These are phyloP conservation scores for Agelaius tricolor DNA, from an alignment of 2,113 vertebrate genomes.

Conservation along the genomic window DNA sequence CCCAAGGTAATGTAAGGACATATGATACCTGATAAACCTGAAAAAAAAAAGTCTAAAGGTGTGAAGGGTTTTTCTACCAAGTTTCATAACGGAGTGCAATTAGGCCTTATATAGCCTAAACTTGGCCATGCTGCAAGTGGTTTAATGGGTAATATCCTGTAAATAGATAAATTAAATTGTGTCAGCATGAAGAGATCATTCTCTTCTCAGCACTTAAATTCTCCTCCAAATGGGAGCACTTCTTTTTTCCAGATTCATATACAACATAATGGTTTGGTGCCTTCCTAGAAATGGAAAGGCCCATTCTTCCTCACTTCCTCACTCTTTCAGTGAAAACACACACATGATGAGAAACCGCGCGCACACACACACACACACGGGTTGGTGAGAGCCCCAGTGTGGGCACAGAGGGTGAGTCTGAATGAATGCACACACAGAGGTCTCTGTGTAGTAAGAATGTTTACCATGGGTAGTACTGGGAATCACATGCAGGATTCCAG, in stretches of 20 bases:
- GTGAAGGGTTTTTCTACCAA: neutral
- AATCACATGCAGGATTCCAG: neutral
- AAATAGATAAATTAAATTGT: neutral
- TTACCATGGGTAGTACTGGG: neutral
- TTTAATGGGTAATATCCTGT: neutral
- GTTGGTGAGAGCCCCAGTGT: neutral
- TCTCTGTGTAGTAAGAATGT: neutral
- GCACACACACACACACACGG: neutral
- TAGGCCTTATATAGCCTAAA: neutral
- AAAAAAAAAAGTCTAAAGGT: neutral
- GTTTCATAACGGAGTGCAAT: neutral
- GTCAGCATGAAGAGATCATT: neutral
- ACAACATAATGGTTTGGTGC: neutral
- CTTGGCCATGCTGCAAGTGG: neutral
- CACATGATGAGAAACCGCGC: neutral
- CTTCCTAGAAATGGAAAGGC: slow-evolving; percentile 31
- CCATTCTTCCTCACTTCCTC: neutral
- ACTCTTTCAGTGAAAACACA: neutral
- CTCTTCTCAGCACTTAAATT: neutral
- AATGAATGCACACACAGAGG: neutral
- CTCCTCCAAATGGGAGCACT: neutral
- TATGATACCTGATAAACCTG: neutral
- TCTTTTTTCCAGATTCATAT: neutral
- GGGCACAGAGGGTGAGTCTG: neutral
- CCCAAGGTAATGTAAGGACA: neutral